These are phyloP conservation scores for Alaudala cheleensis DNA, from an alignment of 2,113 vertebrate species.

Conservation along the genomic window DNA sequence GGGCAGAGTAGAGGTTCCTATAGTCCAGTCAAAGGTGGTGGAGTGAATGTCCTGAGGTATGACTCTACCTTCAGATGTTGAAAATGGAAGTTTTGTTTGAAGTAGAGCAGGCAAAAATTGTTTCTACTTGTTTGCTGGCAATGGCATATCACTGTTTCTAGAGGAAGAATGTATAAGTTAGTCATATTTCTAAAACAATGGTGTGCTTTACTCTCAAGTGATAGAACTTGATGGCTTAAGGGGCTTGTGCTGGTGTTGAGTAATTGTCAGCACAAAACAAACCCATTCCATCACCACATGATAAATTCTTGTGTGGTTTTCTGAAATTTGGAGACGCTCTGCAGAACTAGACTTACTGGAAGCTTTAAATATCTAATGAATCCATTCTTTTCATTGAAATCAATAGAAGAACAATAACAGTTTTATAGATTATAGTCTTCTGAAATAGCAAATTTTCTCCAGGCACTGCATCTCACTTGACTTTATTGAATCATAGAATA, in stretches of 20 bases:
- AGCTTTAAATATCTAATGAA: background rate
- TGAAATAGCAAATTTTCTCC: background rate
- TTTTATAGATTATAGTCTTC: background rate
- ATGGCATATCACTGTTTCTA: background rate
- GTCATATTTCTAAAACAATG: background rate
- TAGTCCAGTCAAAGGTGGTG: background rate
- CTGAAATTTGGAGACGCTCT: background rate
- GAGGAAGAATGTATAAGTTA: background rate
- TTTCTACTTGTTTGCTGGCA: background rate
- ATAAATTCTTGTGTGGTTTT: background rate
- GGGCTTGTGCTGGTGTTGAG: background rate
- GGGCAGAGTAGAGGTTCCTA: background rate
- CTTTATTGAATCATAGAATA: background rate
- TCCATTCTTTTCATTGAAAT: background rate
- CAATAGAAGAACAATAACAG: background rate
- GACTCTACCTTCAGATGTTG: background rate
- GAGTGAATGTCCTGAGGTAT: background rate
- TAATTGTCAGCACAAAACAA: background rate
- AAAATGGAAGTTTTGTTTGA: background rate
- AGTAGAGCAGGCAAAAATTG: background rate
- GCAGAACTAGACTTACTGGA: background rate
- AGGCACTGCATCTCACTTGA: background rate
- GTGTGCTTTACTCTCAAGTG: accelerated
- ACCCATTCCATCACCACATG: accelerated
- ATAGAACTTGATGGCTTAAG: background rate